phyloP scores from a whole-genome alignment of 2,888 invertebrate genomes.

The Beris chalybata region DNA sequence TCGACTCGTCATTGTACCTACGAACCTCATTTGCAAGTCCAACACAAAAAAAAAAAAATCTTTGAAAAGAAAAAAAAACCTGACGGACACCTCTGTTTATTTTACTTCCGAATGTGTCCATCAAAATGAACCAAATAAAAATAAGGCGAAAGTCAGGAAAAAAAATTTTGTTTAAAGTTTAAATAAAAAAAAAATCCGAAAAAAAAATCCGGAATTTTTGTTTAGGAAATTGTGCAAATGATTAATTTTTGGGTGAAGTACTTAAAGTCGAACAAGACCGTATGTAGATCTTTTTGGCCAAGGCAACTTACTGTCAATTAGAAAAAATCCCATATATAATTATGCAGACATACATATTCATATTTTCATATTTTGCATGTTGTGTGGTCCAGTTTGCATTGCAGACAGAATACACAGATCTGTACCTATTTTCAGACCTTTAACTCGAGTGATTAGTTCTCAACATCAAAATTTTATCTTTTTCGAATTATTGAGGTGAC shows the following conservation, averaged over 20 bases:
- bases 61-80: constrained; percentile 10
- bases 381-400: too few species aligned
- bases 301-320: too few species aligned
- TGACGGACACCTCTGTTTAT: constrained; percentile 29
- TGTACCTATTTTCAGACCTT: too few species aligned
- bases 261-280: constrained; percentile 9
- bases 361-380: too few species aligned
- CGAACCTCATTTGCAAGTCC: constrained; percentile 31
- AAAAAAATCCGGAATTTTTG: constrained; percentile 13
- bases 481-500: too few species aligned
- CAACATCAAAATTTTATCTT: too few species aligned
- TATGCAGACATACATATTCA: too few species aligned
- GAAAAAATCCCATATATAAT: too few species aligned
- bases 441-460: too few species aligned
- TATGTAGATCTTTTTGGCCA: too few species aligned
- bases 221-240: constrained; percentile 31
- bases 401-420: too few species aligned
- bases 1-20: constrained; percentile 31
- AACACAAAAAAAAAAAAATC: constrained; percentile 23
- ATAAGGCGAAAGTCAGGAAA: constrained; percentile 2
- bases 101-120: constrained; percentile 33
- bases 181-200: background rate
- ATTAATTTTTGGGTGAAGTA: constrained; percentile 27
- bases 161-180: too few species aligned
- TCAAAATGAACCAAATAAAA: constrained; percentile 30